phyloP scores from a whole-genome alignment of 2,113 vertebrate species.

The Microtus ochrogaster region DNA sequence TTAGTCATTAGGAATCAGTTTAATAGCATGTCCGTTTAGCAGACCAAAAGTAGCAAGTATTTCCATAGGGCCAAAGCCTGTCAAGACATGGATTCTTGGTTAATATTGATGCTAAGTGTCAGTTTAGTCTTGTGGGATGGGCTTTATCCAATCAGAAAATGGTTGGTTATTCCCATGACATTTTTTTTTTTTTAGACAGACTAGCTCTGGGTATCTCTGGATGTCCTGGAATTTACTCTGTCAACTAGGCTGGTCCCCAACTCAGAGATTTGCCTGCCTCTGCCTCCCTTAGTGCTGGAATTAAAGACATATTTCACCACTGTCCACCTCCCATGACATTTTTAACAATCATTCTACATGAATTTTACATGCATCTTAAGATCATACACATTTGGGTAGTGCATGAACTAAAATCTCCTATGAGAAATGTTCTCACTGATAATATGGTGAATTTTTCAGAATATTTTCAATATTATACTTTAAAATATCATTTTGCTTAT shows the following conservation, averaged over 20 bases:
- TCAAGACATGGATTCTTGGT: background rate
- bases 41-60: background rate
- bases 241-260: too few species aligned
- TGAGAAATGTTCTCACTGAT: slow-evolving; percentile 3
- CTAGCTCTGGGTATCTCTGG: too few species aligned
- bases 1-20: background rate
- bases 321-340: background rate
- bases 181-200: background rate
- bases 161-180: background rate
- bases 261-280: too few species aligned
- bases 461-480: slow-evolving; percentile 15
- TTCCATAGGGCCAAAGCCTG: too few species aligned
- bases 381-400: background rate
- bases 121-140: background rate
- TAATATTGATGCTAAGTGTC: background rate
- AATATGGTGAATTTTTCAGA: background rate
- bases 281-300: too few species aligned
- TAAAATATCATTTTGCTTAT: background rate
- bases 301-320: too few species aligned
- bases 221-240: too few species aligned
- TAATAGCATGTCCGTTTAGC: background rate
- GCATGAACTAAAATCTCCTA: background rate
- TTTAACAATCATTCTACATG: background rate
- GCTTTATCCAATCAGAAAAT: background rate
- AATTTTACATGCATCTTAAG: slow-evolving; percentile 10